phyloP scores from a whole-genome alignment of 2,888 invertebrate genomes.

The Octonoba sinensis region DNA sequence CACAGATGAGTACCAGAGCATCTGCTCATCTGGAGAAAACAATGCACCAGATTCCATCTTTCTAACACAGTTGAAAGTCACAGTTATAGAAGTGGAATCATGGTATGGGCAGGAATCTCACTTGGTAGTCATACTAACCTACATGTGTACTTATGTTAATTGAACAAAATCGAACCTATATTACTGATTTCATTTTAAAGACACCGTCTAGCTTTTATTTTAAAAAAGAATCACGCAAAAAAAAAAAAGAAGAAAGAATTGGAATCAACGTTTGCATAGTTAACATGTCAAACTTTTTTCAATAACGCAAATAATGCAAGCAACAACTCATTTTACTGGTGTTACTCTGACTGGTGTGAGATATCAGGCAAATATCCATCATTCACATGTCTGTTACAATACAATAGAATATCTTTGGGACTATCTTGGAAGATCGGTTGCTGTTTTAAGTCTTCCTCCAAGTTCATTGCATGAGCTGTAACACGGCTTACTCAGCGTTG shows the following conservation, averaged over 20 bases:
- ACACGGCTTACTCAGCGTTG: neutral
- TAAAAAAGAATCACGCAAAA: too few species aligned
- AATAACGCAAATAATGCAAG: too few species aligned
- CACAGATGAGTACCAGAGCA: neutral
- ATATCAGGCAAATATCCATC: too few species aligned
- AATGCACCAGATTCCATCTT: neutral
- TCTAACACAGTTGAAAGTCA: neutral
- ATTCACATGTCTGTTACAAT: too few species aligned
- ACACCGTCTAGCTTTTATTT: too few species aligned
- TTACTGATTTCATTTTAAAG: neutral
- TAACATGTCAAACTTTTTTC: too few species aligned
- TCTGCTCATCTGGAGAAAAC: neutral
- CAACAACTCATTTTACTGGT: too few species aligned
- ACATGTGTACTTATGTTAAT: neutral
- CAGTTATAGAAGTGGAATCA: neutral
- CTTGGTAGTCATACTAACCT: too few species aligned
- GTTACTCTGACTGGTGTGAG: too few species aligned
- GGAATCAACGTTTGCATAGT: too few species aligned
- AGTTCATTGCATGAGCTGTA: neutral
- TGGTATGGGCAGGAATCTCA: neutral
- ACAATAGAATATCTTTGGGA: neutral
- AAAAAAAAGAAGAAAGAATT: too few species aligned
- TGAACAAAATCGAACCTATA: neutral
- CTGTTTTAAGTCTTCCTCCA: too few species aligned
- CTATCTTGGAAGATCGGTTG: neutral